Percentiles rank a stretch among this genome's conserved stretches.
These are phyloP conservation scores for Neodiprion fabricii DNA, from an alignment of 1,140 invertebrate species.

Conservation along the genomic window DNA sequence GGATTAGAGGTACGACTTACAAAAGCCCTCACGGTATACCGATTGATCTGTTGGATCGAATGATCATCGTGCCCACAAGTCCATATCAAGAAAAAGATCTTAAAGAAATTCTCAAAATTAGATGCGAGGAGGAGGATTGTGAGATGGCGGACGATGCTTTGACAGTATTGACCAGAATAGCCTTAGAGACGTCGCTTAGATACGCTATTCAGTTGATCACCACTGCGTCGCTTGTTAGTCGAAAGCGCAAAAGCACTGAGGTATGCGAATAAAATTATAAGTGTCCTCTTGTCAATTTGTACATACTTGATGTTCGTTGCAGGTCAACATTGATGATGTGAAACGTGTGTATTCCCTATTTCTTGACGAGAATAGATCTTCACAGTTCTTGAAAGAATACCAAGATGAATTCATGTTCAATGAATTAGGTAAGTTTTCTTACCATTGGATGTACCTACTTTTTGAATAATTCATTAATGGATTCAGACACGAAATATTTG, in stretches of 20 bases:
- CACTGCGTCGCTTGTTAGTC: conserved; percentile 88
- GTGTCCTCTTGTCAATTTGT: neutral
- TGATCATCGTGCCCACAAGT: conserved; percentile 92
- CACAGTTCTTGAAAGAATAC: conserved; percentile 94
- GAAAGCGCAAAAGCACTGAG: conserved; percentile 82
- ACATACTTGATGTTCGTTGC: conserved; percentile 31
- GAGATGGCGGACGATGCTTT: conserved; percentile 93
- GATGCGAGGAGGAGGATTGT: conserved; percentile 97
- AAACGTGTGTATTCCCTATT: conserved; percentile 95
- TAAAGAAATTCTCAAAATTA: conserved; percentile 90
- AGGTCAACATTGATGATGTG: conserved; percentile 88
- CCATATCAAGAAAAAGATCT: conserved; percentile 91
- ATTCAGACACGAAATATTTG: too few species aligned
- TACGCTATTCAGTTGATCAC: conserved; percentile 99
- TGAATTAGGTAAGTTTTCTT: conserved; percentile 60
- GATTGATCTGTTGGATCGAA: conserved; percentile 93
- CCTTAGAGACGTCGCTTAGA: conserved; percentile 89
- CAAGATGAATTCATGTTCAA: conserved; percentile 96
- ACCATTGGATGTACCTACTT: neutral
- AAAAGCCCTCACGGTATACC: conserved; percentile 96
- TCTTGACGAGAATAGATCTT: conserved; percentile 90
- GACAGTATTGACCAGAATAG: conserved; percentile 89
- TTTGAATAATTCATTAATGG: too few species aligned
- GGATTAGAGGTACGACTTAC: conserved; percentile 94
- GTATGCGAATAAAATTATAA: conserved; percentile 51